phyloP scores from a whole-genome alignment of 92 coral and sea anemone genomes.

The Epizoanthus rinbou region DNA sequence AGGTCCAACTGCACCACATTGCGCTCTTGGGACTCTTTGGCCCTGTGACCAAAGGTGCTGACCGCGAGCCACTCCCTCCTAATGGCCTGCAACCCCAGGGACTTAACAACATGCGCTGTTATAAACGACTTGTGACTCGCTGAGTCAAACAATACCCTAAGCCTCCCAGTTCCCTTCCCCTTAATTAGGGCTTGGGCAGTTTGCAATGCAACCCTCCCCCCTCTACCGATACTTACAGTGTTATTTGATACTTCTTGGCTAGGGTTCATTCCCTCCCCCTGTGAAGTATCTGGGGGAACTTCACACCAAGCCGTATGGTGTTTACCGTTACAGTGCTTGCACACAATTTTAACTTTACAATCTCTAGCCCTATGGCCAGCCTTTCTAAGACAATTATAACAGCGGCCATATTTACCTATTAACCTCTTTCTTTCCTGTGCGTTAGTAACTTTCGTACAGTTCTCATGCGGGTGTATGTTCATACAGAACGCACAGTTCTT shows the following conservation, averaged over 20 bases:
- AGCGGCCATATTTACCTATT: slow-evolving; percentile 8
- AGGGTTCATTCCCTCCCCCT: neutral
- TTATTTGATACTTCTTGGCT: slow-evolving; percentile 9
- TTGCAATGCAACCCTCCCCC: slow-evolving; percentile 56
- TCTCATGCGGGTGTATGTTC: neutral
- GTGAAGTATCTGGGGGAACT: no score
- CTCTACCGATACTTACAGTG: slow-evolving; percentile 48
- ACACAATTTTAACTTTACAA: neutral
- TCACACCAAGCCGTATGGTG: slow-evolving; percentile 25
- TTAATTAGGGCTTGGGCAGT: slow-evolving; percentile 54
- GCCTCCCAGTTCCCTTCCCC: slow-evolving; percentile 7
- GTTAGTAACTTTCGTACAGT: slow-evolving; percentile 34
- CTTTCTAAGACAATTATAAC: slow-evolving; percentile 29
- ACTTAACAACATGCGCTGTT: neutral
- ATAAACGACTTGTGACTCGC: slow-evolving; percentile 49
- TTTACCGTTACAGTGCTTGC: slow-evolving; percentile 18
- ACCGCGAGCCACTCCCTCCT: slow-evolving; percentile 43
- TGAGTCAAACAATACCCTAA: slow-evolving; percentile 45
- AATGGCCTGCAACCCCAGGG: slow-evolving; percentile 2
- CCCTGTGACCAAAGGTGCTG: slow-evolving; percentile 33
- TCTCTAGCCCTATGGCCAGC: neutral
- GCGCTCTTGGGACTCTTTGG: slow-evolving; percentile 31
- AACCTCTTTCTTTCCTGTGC: slow-evolving; percentile 28
- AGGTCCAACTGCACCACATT: slow-evolving; percentile 34
- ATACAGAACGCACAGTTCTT: no score